Evolutionary conservation across 2,113 vertebrate genomes (phyloP), one percentile per base, ranked within the genome.

Genomic region (Salvelinus alpinus): DNA sequence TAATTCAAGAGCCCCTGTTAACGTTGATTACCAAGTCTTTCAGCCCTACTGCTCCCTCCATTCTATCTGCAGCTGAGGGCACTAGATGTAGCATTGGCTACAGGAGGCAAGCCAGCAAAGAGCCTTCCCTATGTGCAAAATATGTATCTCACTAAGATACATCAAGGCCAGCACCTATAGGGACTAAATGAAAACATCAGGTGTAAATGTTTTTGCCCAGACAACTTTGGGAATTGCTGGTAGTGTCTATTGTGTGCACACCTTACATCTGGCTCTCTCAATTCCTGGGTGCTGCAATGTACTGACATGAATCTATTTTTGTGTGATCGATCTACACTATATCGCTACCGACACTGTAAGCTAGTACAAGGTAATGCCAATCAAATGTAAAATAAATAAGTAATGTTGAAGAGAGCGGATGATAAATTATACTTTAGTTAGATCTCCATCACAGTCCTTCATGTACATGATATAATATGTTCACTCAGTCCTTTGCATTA

Each of bases 1-100:
- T 84, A 80, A 89, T 87, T 85, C 76, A 87, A 47, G 57, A 72
- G 68, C 14, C 64, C 38, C 51, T 31, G 48, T 73, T 73, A 75
- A 66, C 48, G 75, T 67, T 71, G 24, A 73, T 73, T 14, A 66
- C 34, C 67, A 72, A 71, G 5, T 22, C 51, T 78, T 57, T 74
- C 74, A 71, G 48, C 24, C 72, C 51, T 67, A 38, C 7, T 68
- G 48, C 76, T 74, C 38, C 38, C 38, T 44, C 71, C 44, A 12
- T 57, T 64, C 29, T 20, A 38, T 31, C 31, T 47, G 22, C 22
- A 20, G 22, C n/a, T 6, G 34, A 54, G 25, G 68, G 64, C 31
- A 2, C n/a, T 69, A 67, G 13, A 29, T 67, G 20, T 11, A 18
- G 62, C 7, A 4, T n/a, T 66, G 20, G 29, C 29, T 38, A 31